These are phyloP conservation scores for Penaeus japonicus DNA, from an alignment of 1,140 invertebrate species.

Conservation along the genomic window DNA sequence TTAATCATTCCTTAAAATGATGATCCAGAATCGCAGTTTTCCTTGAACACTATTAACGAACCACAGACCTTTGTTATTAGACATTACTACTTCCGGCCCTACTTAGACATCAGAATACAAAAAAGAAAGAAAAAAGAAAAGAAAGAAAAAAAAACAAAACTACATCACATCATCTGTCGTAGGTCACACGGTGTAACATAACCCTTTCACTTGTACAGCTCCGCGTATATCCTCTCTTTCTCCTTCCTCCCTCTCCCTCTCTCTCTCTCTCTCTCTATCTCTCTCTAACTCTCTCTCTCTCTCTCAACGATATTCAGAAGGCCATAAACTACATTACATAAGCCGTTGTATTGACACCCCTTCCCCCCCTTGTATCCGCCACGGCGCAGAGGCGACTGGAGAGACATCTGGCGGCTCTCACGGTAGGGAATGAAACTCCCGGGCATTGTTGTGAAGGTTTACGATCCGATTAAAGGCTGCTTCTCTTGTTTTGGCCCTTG, in stretches of 20 bases:
- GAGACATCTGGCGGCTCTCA: slow-evolving; percentile 47
- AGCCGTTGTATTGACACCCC: slow-evolving; percentile 46
- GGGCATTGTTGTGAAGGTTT: slow-evolving; percentile 32
- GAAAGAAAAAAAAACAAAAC: not conserved
- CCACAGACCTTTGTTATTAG: too few relatives aligned
- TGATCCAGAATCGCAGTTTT: too few relatives aligned
- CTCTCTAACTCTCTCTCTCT: not conserved
- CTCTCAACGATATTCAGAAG: slow-evolving; percentile 27
- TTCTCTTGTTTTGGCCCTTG: slow-evolving; percentile 50
- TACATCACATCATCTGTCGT: not conserved
- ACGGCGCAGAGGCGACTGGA: slow-evolving; percentile 2
- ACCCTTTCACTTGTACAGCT: not conserved
- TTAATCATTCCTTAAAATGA: too few relatives aligned
- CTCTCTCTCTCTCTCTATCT: slow-evolving; percentile 14
- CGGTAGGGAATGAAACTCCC: slow-evolving; percentile 36
- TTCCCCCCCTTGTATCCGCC: not conserved
- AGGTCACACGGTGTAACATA: not conserved
- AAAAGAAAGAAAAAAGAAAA: too few relatives aligned
- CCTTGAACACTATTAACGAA: too few relatives aligned
- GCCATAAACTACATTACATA: slow-evolving; percentile 43
- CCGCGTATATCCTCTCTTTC: not conserved
- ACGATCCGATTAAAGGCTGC: slow-evolving; percentile 43
- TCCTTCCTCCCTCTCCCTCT: slow-evolving; percentile 16
- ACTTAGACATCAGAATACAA: too few relatives aligned
- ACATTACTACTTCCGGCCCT: too few relatives aligned